Percentiles rank a stretch among this genome's conserved stretches.
Evolutionary conservation across 2,888 invertebrate genomes (phyloP).

Genomic region (Salticus scenicus): DNA sequence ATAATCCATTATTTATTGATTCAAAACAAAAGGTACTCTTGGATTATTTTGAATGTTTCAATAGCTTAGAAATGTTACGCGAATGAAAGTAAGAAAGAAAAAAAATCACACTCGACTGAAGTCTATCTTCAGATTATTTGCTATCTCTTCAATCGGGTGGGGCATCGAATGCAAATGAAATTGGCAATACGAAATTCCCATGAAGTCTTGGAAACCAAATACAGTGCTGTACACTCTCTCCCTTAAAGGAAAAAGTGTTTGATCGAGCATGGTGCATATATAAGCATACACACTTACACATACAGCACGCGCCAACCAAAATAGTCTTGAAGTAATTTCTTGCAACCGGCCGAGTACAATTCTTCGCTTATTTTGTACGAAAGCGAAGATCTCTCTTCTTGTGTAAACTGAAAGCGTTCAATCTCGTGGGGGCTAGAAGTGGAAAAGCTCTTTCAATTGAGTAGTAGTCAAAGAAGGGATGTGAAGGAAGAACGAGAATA

Average conservation of each 20-base stretch:
- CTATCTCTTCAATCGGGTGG: conserved; percentile 55
- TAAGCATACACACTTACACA: background rate
- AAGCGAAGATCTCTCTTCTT: conserved; percentile 30
- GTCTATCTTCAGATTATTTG: conserved; percentile 29
- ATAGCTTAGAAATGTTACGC: background rate
- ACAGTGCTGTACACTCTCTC: conserved; percentile 27
- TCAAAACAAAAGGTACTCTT: background rate
- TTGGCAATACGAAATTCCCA: conserved; percentile 46
- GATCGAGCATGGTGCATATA: conserved; percentile 11
- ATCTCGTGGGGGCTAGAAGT: conserved; percentile 33
- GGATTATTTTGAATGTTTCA: background rate
- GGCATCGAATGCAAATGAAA: conserved; percentile 58
- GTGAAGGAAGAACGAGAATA: background rate
- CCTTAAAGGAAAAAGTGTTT: conserved; percentile 16
- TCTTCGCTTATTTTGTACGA: conserved; percentile 11
- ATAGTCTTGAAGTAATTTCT: conserved; percentile 63
- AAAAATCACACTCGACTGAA: background rate
- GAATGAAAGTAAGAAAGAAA: background rate
- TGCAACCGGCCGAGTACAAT: background rate
- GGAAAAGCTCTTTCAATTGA: conserved; percentile 53
- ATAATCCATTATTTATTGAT: background rate
- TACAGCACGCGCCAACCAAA: conserved; percentile 18
- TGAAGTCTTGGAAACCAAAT: conserved; percentile 45
- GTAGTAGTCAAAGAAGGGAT: conserved; percentile 12
- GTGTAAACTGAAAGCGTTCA: conserved; percentile 48